phyloP scores from a whole-genome alignment of 1,140 invertebrate species.

The Leptinotarsa undecemlineata region DNA sequence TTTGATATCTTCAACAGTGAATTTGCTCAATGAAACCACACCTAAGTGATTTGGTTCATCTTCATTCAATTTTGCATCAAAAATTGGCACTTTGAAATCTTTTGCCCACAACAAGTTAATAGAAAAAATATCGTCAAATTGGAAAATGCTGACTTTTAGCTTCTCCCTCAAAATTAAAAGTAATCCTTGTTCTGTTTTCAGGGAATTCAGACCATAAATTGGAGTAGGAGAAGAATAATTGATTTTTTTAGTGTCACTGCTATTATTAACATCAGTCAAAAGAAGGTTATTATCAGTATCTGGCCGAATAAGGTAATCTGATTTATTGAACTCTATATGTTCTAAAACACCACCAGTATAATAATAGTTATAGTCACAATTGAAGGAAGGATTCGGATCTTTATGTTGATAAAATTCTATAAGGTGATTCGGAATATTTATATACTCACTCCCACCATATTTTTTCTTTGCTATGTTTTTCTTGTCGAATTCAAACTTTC shows the following conservation, averaged over 20 bases:
- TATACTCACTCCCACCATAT: constrained; percentile 4
- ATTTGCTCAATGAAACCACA: background rate
- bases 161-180: constrained; percentile 23
- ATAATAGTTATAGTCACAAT: constrained; percentile 26
- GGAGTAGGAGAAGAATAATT: background rate
- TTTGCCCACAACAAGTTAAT: background rate
- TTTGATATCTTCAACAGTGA: constrained; percentile 21
- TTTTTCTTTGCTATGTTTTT: background rate
- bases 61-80: constrained; percentile 24
- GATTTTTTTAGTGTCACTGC: background rate
- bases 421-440: constrained; percentile 18
- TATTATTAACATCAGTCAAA: background rate
- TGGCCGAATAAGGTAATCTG: constrained; percentile 17
- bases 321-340: constrained; percentile 14
- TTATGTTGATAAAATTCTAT: constrained; percentile 8
- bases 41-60: constrained; percentile 4
- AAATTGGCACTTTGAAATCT: background rate
- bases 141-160: background rate
- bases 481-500: constrained; percentile 12
- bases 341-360: constrained; percentile 24
- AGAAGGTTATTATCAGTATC: constrained; percentile 17
- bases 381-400: constrained; percentile 13
- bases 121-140: background rate
- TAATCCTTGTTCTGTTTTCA: background rate
- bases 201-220: constrained; percentile 9